Evolutionary conservation across 2,888 invertebrate genomes (phyloP).

Genomic region (Sinotaia quadrata): DNA sequence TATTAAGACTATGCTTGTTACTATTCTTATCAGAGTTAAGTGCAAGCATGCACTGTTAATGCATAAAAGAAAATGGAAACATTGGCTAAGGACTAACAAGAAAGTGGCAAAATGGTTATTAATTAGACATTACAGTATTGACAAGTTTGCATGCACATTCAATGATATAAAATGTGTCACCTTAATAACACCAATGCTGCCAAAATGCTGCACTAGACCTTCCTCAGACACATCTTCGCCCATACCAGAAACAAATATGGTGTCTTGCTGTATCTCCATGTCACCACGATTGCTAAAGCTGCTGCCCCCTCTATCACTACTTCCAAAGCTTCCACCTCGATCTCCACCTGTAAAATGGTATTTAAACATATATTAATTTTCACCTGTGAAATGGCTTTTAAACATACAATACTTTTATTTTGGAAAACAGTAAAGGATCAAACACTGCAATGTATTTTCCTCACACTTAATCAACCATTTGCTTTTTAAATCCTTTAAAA

Average conservation of each 20-base stretch:
- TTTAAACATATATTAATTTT: neutral
- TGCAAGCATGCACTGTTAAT: no score
- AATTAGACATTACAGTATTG: no score
- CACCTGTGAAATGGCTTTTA: neutral
- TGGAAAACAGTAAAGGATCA: neutral
- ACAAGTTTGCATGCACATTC: no score
- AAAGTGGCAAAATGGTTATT: no score
- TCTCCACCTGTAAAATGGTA: conserved; percentile 38
- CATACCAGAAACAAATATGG: conserved; percentile 95
- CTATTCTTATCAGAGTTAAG: no score
- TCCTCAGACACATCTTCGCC: conserved; percentile 87
- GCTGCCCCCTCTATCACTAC: conserved; percentile 54
- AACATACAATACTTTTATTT: no score
- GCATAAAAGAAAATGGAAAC: no score
- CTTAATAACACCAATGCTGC: conserved; percentile 96
- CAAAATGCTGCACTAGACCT: conserved; percentile 91
- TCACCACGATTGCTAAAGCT: conserved; percentile 44
- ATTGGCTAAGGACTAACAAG: no score
- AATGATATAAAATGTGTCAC: no score
- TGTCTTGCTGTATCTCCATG: conserved; percentile 78
- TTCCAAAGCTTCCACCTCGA: conserved; percentile 50
- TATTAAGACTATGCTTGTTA: no score
- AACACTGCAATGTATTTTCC: neutral
- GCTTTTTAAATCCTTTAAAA: no score
- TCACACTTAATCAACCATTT: no score